Conservation (phyloP, 2,113 vertebrate genomes). For the Montifringilla adamsi region DNA sequence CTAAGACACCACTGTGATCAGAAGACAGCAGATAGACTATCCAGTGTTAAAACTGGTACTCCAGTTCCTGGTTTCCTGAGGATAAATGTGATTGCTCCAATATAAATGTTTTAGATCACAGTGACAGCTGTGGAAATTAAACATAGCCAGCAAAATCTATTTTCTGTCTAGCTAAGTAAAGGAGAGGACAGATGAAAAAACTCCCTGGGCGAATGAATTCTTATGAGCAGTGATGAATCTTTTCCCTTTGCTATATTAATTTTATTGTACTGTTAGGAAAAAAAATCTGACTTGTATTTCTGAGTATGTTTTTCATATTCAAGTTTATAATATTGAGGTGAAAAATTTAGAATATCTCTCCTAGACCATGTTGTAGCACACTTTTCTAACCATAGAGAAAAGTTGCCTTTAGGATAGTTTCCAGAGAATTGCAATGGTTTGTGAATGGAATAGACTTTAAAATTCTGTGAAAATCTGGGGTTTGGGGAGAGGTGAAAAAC, state of each 20-base stretch:
- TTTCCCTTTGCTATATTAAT: conserved; percentile 16
- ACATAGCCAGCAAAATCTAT: conserved; percentile 50
- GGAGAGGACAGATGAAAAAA: conserved; percentile 47
- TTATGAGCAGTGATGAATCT: not conserved
- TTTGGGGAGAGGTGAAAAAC: not conserved
- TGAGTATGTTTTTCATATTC: not conserved
- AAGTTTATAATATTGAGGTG: not conserved
- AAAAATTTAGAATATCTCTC: not conserved
- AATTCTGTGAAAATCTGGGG: not conserved
- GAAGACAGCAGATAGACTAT: not conserved
- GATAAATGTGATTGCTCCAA: conserved; percentile 28
- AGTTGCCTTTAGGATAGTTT: not conserved
- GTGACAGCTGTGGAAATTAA: conserved; percentile 58
- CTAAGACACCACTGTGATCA: not conserved
- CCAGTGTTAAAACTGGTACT: not conserved
- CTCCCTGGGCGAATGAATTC: not conserved
- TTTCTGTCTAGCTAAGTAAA: conserved; percentile 45
- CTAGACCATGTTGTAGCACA: not conserved
- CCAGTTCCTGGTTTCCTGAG: conserved; percentile 3
- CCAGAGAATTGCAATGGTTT: not conserved
- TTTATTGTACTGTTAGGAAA: not conserved
- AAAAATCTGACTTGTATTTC: not conserved
- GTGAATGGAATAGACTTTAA: not conserved
- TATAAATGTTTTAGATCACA: conserved; percentile 58
- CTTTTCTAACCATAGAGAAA: not conserved